These are phyloP conservation scores for Phymatocera aterrima DNA, from an alignment of 2,888 invertebrate genomes.

Conservation along the genomic window DNA sequence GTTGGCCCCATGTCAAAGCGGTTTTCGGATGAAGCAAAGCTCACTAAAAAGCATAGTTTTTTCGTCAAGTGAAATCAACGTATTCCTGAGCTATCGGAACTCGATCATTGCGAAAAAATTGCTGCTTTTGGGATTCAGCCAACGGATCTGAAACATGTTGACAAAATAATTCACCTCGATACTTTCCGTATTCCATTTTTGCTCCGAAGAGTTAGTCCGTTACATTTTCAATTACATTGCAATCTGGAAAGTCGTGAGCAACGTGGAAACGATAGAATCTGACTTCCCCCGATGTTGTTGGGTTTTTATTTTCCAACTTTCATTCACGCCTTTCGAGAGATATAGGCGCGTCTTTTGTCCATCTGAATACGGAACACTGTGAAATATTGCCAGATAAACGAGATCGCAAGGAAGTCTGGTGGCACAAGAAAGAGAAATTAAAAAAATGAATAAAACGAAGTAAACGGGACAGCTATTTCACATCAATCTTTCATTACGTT, in stretches of 20 bases:
- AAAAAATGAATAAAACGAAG: not conserved
- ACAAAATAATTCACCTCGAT: not conserved
- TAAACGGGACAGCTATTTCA: not conserved
- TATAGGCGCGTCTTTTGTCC: not conserved
- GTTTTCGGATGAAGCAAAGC: not conserved
- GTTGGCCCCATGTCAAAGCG: not conserved
- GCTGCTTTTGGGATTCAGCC: not conserved
- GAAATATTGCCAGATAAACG: not conserved
- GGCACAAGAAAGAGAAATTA: not conserved
- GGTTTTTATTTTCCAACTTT: not conserved
- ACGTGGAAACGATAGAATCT: not conserved
- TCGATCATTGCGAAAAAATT: not conserved
- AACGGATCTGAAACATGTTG: not conserved
- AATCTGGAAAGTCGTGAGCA: not conserved
- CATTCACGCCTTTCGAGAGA: not conserved
- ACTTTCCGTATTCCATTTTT: not conserved
- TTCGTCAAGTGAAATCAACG: not conserved
- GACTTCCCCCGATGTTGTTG: not conserved
- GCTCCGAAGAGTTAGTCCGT: not conserved
- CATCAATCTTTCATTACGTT: not conserved
- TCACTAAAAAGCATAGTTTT: not conserved
- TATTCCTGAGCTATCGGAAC: not conserved
- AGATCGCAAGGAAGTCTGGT: not conserved
- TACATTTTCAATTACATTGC: not conserved
- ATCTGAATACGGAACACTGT: not conserved